Evolutionary conservation across 2,113 vertebrate genomes (phyloP).

Genomic region (Epinephelus lanceolatus): DNA sequence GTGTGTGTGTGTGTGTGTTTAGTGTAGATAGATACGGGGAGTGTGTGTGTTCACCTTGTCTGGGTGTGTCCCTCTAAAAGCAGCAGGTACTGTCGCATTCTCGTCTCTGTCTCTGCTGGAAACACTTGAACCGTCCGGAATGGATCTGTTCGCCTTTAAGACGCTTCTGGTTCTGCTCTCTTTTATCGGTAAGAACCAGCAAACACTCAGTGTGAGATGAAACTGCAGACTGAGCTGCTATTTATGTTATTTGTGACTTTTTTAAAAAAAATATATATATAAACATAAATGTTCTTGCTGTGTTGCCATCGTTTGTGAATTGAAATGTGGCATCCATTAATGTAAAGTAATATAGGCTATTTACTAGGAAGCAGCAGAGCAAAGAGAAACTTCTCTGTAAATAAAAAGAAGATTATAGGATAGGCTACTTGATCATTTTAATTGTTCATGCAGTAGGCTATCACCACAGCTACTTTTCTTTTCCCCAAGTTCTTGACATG

Average conservation of each 20-base stretch:
- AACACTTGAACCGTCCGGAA: slow-evolving; percentile 51
- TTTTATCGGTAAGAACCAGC: slow-evolving; percentile 24
- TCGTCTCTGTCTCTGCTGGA: slow-evolving; percentile 26
- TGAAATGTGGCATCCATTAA: background rate
- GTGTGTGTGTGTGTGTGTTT: background rate
- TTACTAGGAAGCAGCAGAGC: too few species aligned
- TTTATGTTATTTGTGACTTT: too few species aligned
- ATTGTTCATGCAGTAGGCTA: background rate
- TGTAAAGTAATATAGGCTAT: background rate
- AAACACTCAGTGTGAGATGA: rapidly evolving
- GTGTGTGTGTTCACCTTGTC: slow-evolving; percentile 25
- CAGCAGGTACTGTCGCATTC: slow-evolving; percentile 40
- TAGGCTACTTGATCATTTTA: too few species aligned
- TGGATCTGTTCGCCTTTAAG: slow-evolving; percentile 37
- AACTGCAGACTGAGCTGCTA: background rate
- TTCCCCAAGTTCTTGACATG: background rate
- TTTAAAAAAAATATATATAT: too few species aligned
- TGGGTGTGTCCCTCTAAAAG: slow-evolving; percentile 60
- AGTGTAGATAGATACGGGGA: background rate
- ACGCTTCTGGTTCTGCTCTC: slow-evolving; percentile 45
- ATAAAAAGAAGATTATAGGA: background rate
- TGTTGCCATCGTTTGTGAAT: too few species aligned
- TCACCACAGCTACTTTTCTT: background rate
- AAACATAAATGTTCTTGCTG: background rate
- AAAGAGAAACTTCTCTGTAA: background rate